phyloP scores from a whole-genome alignment of 2,797 vertebrate species.

The Rhyacichthys aspro region DNA sequence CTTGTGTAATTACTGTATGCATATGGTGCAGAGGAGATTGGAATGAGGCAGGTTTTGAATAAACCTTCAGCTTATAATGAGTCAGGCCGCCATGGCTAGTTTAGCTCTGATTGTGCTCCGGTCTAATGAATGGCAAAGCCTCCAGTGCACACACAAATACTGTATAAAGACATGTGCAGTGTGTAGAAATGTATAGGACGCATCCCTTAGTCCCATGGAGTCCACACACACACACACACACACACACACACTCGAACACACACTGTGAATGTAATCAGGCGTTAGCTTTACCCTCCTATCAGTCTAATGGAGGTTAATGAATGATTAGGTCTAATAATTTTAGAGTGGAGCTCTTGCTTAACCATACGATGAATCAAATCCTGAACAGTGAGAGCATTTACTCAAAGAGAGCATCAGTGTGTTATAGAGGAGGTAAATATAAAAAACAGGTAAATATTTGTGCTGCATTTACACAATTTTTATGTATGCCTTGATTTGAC shows the following conservation, averaged over 20 bases:
- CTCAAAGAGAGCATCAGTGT: slow-evolving; percentile 22
- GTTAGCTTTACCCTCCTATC: slow-evolving; percentile 78
- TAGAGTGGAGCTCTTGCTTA: slow-evolving; percentile 70
- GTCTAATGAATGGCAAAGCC: slow-evolving; percentile 81
- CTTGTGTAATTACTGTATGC: slow-evolving; percentile 95
- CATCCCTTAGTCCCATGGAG: slow-evolving; percentile 29
- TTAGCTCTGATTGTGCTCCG: slow-evolving; percentile 83
- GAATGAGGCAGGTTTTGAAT: slow-evolving; percentile 87
- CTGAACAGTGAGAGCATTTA: slow-evolving; percentile 36
- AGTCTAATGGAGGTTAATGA: slow-evolving; percentile 80
- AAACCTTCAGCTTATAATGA: slow-evolving; percentile 86
- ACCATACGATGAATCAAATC: slow-evolving; percentile 63
- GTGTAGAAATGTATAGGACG: slow-evolving; percentile 35
- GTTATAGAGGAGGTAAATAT: slow-evolving; percentile 8
- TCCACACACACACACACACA: slow-evolving; percentile 10
- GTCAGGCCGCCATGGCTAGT: slow-evolving; percentile 84
- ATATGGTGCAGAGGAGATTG: slow-evolving; percentile 93
- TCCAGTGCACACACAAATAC: slow-evolving; percentile 33
- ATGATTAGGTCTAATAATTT: slow-evolving; percentile 79
- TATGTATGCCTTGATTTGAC: too few species aligned
- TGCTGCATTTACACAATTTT: too few species aligned
- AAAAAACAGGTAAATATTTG: too few species aligned
- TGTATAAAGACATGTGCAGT: slow-evolving; percentile 37
- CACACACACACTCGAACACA: slow-evolving; percentile 24
- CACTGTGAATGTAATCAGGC: slow-evolving; percentile 71